These are phyloP conservation scores for Apamea monoglypha DNA, from an alignment of 2,888 invertebrate genomes.

Conservation along the genomic window DNA sequence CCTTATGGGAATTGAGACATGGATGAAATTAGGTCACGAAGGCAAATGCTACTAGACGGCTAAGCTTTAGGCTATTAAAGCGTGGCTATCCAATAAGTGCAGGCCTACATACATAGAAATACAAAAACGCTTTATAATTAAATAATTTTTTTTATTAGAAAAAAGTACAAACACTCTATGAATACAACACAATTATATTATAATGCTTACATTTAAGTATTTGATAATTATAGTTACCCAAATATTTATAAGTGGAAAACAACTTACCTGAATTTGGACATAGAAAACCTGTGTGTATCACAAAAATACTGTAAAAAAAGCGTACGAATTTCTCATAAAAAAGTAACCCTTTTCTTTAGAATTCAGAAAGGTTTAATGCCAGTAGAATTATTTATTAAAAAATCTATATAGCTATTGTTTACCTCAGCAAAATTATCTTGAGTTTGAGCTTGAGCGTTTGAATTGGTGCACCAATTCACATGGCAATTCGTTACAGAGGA, in stretches of 20 bases:
- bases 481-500: not conserved
- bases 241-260: not conserved
- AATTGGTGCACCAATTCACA: not conserved
- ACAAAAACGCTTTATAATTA: not conserved
- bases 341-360: no score
- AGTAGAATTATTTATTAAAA: not conserved
- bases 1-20: not conserved
- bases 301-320: not conserved
- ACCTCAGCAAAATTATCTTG: not conserved
- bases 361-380: not conserved
- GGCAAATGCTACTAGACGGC: not conserved
- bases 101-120: not conserved
- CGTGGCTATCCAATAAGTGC: not conserved
- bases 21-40: not conserved
- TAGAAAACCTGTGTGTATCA: not conserved
- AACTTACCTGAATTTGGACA: not conserved
- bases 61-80: no score
- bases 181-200: not conserved
- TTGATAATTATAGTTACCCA: not conserved
- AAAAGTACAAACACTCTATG: not conserved
- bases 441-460: no score
- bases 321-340: no score
- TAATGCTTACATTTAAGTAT: not conserved
- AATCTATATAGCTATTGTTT: not conserved
- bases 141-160: not conserved